These are phyloP conservation scores for Drosophila gaucha DNA, from an alignment of 2,888 invertebrate genomes.

Conservation along the genomic window DNA sequence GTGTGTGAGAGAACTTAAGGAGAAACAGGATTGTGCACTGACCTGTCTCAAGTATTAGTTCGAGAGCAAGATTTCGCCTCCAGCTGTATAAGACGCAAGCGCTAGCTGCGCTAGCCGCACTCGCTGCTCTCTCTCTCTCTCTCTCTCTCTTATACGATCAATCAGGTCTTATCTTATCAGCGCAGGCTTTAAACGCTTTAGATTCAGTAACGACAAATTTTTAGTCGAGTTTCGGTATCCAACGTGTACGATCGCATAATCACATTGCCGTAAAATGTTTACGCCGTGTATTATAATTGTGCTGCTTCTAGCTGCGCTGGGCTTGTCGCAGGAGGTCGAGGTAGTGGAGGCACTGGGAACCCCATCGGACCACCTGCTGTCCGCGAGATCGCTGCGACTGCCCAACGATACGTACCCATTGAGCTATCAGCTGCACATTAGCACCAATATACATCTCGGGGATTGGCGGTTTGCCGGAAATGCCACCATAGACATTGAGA, in stretches of 20 bases:
- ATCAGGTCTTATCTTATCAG: slow-evolving; percentile 67
- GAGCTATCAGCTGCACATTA: slow-evolving; percentile 85
- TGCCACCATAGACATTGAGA: slow-evolving; percentile 78
- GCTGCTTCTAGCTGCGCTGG: slow-evolving; percentile 31
- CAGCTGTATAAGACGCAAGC: background rate
- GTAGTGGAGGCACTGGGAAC: background rate
- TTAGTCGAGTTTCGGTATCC: slow-evolving; percentile 68
- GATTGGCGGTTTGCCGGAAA: slow-evolving; percentile 74
- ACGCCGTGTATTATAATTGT: slow-evolving; percentile 32
- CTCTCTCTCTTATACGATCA: slow-evolving; percentile 56
- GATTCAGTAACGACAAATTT: slow-evolving; percentile 26
- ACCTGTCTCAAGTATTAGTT: slow-evolving; percentile 53
- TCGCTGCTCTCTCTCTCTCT: too few species aligned
- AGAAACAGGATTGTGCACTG: slow-evolving; percentile 50
- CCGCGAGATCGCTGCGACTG: slow-evolving; percentile 84
- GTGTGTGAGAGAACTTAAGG: background rate
- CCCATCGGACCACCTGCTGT: slow-evolving; percentile 6
- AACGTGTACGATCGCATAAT: slow-evolving; percentile 52
- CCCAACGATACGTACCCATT: slow-evolving; percentile 86
- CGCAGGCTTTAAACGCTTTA: slow-evolving; percentile 44
- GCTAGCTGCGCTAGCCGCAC: background rate
- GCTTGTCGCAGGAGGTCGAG: slow-evolving; percentile 23
- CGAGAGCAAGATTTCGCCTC: slow-evolving; percentile 12
- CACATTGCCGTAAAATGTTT: slow-evolving; percentile 43
- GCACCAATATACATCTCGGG: slow-evolving; percentile 75